Base-by-base conservation (phyloP, 2,113 vertebrate species). In the Danionella cerebrum region DNA sequence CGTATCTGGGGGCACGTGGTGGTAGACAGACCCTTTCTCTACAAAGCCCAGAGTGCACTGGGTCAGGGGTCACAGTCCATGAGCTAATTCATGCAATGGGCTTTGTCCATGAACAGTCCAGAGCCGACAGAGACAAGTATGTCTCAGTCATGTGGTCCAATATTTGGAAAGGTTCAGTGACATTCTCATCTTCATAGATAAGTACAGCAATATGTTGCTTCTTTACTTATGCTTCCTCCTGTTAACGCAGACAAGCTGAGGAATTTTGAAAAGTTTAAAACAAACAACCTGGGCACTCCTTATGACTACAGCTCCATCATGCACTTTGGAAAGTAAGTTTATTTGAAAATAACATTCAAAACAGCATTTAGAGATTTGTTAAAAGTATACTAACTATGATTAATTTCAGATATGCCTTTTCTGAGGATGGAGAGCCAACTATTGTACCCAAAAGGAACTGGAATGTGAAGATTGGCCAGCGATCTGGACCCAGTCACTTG, bases 231-330 rank as follows among this genome's bases (percentile, higher is more conserved):
- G 12, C 3, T 18, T 52, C 14, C 36, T 12, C 58, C 41, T 69
- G 25, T 38, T 73, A 67, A 50, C 31, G 73, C 70, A 89, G 87
- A 87, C 83, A 78, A 78, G 7, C 27, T 84, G 44, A 83, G 81
- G 63, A 89, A 89, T 75, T 91, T 91, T 83, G 82, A 85, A 29
- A 85, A 84, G 78, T 82, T 87, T 71, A 81, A 68, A 65, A 83
- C 86, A 0, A 82, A 89, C 45, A 83, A 39, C 70, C 19, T 89
- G 77, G 64, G 80, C 58, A 76, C 83, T 1, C 83, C 85, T 0
- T 91, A 91, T 50, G 89, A 91, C 71, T 91, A 88, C 8, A 16
- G 69, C 62, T 91, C 89, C 41, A 82, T 91, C 72, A 87, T 90
- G 88, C 90, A 91, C 78, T 90, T 88, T 78, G 87, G 88, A 55